phyloP scores from a whole-genome alignment of 2,113 vertebrate genomes.

The Cyrtonyx montezumae region DNA sequence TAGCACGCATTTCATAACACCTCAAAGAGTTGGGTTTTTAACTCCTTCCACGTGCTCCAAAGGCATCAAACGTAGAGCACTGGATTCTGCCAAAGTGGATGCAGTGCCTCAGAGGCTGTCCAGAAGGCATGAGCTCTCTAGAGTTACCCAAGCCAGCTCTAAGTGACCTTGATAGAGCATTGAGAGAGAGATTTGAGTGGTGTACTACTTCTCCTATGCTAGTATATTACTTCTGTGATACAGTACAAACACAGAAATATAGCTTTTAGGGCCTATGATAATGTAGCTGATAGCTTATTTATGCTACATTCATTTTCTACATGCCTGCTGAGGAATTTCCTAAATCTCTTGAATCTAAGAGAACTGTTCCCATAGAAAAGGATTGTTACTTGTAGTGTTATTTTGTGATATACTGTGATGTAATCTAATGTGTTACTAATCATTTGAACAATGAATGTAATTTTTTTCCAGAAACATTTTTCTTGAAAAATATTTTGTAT shows the following conservation, averaged over 20 bases:
- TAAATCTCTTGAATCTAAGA: background rate
- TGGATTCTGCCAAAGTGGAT: background rate
- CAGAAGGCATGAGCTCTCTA: background rate
- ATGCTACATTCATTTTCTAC: background rate
- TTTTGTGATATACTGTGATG: background rate
- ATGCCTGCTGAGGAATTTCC: background rate
- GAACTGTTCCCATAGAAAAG: background rate
- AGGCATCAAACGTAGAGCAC: background rate
- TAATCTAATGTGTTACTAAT: background rate
- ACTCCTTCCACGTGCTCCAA: background rate
- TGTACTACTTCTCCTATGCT: background rate
- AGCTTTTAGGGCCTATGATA: background rate
- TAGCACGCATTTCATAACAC: background rate
- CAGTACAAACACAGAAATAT: background rate
- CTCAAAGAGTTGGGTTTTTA: background rate
- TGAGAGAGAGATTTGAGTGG: background rate
- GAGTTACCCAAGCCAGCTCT: background rate
- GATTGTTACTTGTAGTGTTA: background rate
- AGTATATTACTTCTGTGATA: background rate
- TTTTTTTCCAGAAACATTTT: background rate
- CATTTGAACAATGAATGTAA: background rate
- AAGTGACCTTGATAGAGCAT: background rate
- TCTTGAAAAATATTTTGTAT: background rate
- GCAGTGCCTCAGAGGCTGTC: background rate
- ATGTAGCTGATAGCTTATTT: background rate